These are phyloP conservation scores for Drosophila maculinotata DNA, from an alignment of 2,888 invertebrate genomes.

Conservation along the genomic window DNA sequence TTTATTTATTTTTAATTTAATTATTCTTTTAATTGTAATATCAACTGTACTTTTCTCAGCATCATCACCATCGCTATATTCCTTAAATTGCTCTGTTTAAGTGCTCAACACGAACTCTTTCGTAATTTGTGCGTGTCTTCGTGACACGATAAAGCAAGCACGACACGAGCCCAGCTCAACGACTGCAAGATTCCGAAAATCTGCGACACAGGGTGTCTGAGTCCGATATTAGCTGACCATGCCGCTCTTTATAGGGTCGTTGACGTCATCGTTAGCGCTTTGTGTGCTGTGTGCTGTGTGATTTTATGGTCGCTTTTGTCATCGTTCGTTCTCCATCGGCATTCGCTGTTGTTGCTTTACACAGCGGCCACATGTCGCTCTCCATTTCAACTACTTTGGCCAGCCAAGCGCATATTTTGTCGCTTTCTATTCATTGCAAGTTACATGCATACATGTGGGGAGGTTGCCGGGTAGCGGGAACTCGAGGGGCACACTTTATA, in stretches of 20 bases:
- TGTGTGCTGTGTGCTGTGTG: slow-evolving; percentile 22
- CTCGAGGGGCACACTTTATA: slow-evolving; percentile 2
- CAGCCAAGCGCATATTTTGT: slow-evolving; percentile 58
- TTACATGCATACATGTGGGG: slow-evolving; percentile 23
- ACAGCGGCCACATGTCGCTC: slow-evolving; percentile 7
- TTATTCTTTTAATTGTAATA: too few relatives aligned
- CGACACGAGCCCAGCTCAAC: background rate
- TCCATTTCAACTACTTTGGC: slow-evolving; percentile 20
- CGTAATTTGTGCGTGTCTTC: too few relatives aligned
- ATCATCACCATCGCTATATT: too few relatives aligned
- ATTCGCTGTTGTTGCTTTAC: slow-evolving; percentile 17
- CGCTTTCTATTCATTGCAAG: slow-evolving; percentile 66
- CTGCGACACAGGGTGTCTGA: background rate
- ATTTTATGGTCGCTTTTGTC: slow-evolving; percentile 8
- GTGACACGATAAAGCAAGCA: too few relatives aligned
- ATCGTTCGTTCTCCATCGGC: slow-evolving; percentile 16
- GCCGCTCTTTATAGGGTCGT: slow-evolving; percentile 2
- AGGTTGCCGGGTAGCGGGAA: background rate
- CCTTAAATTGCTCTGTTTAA: too few relatives aligned
- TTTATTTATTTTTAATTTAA: too few relatives aligned
- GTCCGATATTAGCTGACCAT: background rate
- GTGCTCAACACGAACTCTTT: too few relatives aligned
- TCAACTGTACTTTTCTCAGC: too few relatives aligned
- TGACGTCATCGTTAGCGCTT: slow-evolving; percentile 10
- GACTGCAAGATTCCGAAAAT: background rate